These are phyloP conservation scores for Tautogolabrus adspersus DNA, from an alignment of 2,113 vertebrate genomes.

Conservation along the genomic window DNA sequence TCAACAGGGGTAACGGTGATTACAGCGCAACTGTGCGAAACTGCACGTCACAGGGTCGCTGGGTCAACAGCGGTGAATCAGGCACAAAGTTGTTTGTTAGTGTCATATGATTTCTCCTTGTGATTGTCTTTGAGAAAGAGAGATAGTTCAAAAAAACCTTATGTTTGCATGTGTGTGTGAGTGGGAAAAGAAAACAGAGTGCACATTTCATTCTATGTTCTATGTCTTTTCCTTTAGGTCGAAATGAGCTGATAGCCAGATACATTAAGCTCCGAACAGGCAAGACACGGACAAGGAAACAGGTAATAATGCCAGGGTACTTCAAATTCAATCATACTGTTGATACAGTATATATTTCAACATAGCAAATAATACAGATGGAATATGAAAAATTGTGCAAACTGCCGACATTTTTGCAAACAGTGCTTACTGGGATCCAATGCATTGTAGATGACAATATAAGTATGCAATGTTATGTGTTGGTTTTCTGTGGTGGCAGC, in stretches of 20 bases:
- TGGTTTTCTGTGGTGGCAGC: too few species aligned
- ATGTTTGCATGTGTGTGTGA: constrained; percentile 7
- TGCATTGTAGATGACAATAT: too few species aligned
- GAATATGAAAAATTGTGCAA: background rate
- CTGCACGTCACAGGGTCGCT: constrained; percentile 80
- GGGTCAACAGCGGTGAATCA: constrained; percentile 91
- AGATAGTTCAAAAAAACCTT: constrained; percentile 6
- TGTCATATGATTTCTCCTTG: constrained; percentile 58
- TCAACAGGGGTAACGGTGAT: constrained; percentile 93
- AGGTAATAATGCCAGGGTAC: constrained; percentile 62
- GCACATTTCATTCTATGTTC: constrained; percentile 34
- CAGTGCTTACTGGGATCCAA: too few species aligned
- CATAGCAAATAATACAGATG: background rate
- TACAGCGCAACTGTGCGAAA: constrained; percentile 87
- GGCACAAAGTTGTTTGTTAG: constrained; percentile 60
- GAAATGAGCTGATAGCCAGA: constrained; percentile 81
- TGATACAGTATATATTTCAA: constrained; percentile 19
- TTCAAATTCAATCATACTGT: constrained; percentile 22
- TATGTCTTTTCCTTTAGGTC: constrained; percentile 76
- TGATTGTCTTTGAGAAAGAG: constrained; percentile 52
- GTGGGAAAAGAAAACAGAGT: background rate
- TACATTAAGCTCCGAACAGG: constrained; percentile 82
- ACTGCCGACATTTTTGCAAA: too few species aligned
- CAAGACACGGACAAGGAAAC: constrained; percentile 81
- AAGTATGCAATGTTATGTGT: too few species aligned